These are phyloP conservation scores for Stomatorhinus ivindoensis DNA, from an alignment of 2,113 vertebrate genomes.

Conservation along the genomic window DNA sequence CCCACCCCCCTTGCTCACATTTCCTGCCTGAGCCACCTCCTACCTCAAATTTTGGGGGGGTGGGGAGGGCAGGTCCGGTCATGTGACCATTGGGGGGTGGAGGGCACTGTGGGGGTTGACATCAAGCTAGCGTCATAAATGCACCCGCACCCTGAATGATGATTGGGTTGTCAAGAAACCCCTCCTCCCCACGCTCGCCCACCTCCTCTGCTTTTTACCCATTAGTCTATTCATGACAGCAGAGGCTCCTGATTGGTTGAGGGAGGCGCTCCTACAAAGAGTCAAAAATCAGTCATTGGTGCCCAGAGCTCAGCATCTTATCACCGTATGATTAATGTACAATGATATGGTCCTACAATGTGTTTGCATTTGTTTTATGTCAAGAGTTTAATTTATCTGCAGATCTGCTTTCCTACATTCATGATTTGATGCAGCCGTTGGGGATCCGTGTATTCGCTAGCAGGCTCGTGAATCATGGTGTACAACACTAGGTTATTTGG, in stretches of 20 bases:
- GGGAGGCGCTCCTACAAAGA: neutral
- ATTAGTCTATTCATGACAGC: constrained; percentile 9
- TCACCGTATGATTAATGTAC: neutral
- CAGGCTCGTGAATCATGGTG: neutral
- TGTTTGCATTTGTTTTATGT: neutral
- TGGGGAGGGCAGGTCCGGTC: neutral
- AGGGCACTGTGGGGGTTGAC: neutral
- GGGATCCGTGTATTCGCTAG: neutral
- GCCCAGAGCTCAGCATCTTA: neutral
- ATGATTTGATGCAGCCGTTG: neutral
- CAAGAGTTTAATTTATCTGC: neutral
- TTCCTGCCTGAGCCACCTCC: constrained; percentile 1
- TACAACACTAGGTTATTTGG: neutral
- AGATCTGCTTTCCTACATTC: constrained; percentile 1
- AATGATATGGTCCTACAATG: neutral
- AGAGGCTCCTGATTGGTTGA: neutral
- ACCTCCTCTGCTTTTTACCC: neutral
- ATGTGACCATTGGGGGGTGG: neutral
- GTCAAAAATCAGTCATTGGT: neutral
- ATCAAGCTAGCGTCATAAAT: neutral
- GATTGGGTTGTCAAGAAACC: neutral
- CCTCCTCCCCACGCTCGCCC: neutral
- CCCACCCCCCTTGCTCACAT: neutral
- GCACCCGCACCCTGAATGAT: neutral
- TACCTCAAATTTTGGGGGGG: neutral